Conservation (phyloP, 1,140 invertebrate genomes). For the Bombus waltoni region DNA sequence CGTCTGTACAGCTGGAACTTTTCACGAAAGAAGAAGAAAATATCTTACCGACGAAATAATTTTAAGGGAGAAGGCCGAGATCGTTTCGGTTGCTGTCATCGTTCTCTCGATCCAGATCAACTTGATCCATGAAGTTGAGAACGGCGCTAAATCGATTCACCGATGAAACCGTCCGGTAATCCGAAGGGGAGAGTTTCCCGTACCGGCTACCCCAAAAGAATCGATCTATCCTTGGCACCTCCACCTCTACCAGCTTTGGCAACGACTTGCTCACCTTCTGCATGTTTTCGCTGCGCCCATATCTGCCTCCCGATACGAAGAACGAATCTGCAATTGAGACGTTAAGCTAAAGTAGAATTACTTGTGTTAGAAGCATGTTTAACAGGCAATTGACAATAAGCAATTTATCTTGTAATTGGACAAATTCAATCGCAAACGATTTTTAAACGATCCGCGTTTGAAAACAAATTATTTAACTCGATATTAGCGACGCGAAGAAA, state of each 20-base stretch:
- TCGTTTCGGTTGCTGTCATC: conserved; percentile 30
- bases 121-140: conserved; percentile 55
- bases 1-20: not conserved
- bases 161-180: conserved; percentile 6
- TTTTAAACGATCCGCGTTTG: not conserved
- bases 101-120: conserved; percentile 8
- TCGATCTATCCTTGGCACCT: conserved; percentile 62
- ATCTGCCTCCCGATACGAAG: conserved; percentile 45
- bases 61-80: conserved; percentile 21
- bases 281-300: conserved; percentile 49
- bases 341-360: not conserved
- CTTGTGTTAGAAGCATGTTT: too few relatives aligned
- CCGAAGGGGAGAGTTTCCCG: conserved; percentile 61
- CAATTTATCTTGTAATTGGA: not conserved
- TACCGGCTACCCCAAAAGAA: conserved; percentile 70
- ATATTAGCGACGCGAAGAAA: too few relatives aligned
- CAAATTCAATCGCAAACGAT: not conserved
- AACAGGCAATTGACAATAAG: not conserved
- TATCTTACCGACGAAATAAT: not conserved
- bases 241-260: conserved; percentile 50
- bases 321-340: conserved; percentile 1
- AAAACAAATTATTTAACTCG: too few relatives aligned
- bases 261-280: conserved; percentile 1
- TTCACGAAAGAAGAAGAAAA: not conserved
- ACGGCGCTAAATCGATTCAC: conserved; percentile 47